A percentile compares a stretch with the other conserved stretches of the same genome.
Conservation (phyloP, 2,797 vertebrate genomes). For the Sternarchorhynchus goeldii region DNA sequence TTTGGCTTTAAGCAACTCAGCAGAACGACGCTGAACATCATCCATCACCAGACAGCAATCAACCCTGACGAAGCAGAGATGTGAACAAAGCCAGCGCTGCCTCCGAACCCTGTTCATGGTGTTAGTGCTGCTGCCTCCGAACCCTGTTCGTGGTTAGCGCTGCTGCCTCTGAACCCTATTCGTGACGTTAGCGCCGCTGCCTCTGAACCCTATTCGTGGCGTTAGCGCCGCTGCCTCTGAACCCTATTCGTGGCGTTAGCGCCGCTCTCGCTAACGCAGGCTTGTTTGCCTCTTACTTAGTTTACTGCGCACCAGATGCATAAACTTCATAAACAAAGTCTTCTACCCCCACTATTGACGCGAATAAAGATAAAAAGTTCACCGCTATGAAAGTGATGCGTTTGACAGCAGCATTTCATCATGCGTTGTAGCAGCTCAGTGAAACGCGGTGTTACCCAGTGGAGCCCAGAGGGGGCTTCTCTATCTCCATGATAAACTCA, state of each 20-base stretch:
- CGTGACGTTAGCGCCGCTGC: too few relatives aligned
- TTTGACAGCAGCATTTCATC: slow-evolving; percentile 82
- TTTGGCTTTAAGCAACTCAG: slow-evolving; percentile 62
- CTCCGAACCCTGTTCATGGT: too few relatives aligned
- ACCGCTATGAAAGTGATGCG: slow-evolving; percentile 77
- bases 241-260: slow-evolving; percentile 19
- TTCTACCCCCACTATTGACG: slow-evolving; percentile 71
- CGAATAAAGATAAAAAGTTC: slow-evolving; percentile 74
- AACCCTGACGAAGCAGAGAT: slow-evolving; percentile 71
- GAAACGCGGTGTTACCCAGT: slow-evolving; percentile 76
- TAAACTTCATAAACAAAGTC: slow-evolving; percentile 70
- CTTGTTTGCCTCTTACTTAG: slow-evolving; percentile 64
- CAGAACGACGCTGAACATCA: slow-evolving; percentile 71
- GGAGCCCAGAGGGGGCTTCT: slow-evolving; percentile 79
- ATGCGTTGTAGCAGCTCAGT: slow-evolving; percentile 76
- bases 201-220: too few relatives aligned
- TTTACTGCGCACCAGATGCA: slow-evolving; percentile 58
- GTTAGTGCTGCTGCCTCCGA: too few relatives aligned
- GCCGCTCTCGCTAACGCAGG: slow-evolving; percentile 53
- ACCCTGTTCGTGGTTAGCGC: too few relatives aligned
- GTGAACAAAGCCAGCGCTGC: slow-evolving; percentile 24
- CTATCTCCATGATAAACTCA: slow-evolving; percentile 85
- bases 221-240: slow-evolving; percentile 34
- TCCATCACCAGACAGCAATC: slow-evolving; percentile 73
- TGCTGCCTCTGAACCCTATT: too few relatives aligned